phyloP scores from a whole-genome alignment of 2,113 vertebrate species.

The Sebastes schlegelii region DNA sequence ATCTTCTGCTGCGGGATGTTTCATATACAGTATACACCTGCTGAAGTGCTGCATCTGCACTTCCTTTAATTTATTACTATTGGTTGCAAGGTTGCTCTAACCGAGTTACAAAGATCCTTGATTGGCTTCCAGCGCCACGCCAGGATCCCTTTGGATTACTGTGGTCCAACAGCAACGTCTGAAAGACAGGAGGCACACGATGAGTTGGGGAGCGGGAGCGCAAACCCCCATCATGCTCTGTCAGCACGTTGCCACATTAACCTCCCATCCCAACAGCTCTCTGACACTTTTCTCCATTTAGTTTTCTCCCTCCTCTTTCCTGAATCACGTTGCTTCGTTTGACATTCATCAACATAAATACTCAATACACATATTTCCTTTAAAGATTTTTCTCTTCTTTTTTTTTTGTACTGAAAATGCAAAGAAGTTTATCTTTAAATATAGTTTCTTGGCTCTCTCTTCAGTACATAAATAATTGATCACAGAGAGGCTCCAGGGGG shows the following conservation, averaged over 20 bases:
- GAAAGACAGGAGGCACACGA: constrained; percentile 56
- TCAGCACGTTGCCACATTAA: constrained; percentile 72
- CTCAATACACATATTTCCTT: constrained; percentile 64
- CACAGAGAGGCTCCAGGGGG: constrained; percentile 60
- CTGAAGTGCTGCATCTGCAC: constrained; percentile 58
- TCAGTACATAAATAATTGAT: constrained; percentile 78
- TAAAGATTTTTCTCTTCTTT: constrained; percentile 45
- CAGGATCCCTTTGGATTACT: constrained; percentile 43
- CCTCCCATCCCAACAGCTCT: constrained; percentile 65
- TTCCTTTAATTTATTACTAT: constrained; percentile 52
- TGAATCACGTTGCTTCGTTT: constrained; percentile 39
- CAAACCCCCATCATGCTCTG: constrained; percentile 53
- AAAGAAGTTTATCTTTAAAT: constrained; percentile 70
- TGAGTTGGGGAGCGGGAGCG: constrained; percentile 38
- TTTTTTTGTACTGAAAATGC: constrained; percentile 32
- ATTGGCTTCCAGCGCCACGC: constrained; percentile 58
- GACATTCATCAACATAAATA: constrained; percentile 68
- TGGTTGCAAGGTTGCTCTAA: constrained; percentile 66
- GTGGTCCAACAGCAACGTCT: constrained; percentile 34
- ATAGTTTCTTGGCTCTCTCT: constrained; percentile 71
- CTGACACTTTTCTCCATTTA: constrained; percentile 31
- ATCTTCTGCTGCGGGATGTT: constrained; percentile 16
- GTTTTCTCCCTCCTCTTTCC: constrained; percentile 36
- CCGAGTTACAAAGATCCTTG: constrained; percentile 55
- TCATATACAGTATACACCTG: constrained; percentile 25